Evolutionary conservation across 2,888 invertebrate genomes (phyloP).

Genomic region (Acrobasis repandana): DNA sequence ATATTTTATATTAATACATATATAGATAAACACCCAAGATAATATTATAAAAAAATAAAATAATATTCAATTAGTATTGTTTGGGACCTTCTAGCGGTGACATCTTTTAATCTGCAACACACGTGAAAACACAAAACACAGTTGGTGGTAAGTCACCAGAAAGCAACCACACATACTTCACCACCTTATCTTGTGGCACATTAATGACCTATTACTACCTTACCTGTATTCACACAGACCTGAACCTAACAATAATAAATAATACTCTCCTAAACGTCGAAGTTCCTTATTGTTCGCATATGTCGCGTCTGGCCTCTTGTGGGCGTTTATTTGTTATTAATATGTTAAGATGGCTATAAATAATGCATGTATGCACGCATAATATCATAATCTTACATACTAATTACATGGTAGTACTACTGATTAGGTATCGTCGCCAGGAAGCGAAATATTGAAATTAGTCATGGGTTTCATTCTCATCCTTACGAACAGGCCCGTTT

Average conservation of each 20-base stretch:
- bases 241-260: not conserved
- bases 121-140: too few relatives aligned
- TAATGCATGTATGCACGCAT: constrained; percentile 4
- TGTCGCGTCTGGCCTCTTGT: not conserved
- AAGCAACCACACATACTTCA: too few relatives aligned
- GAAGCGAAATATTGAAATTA: not conserved
- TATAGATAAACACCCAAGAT: too few relatives aligned
- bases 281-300: not conserved
- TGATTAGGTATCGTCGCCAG: not conserved
- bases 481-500: not conserved
- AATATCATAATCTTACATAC: not conserved
- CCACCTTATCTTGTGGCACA: not conserved
- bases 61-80: too few relatives aligned
- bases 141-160: too few relatives aligned
- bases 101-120: too few relatives aligned
- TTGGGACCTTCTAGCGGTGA: too few relatives aligned
- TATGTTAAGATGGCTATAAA: not conserved
- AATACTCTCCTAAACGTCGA: too few relatives aligned
- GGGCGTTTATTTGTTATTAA: constrained; percentile 2
- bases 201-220: not conserved
- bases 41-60: too few relatives aligned
- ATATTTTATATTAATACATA: too few relatives aligned
- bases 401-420: not conserved
- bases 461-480: not conserved
- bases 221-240: not conserved